These are phyloP conservation scores for Leucopsar rothschildi DNA, from an alignment of 2,113 vertebrate species.

Conservation along the genomic window DNA sequence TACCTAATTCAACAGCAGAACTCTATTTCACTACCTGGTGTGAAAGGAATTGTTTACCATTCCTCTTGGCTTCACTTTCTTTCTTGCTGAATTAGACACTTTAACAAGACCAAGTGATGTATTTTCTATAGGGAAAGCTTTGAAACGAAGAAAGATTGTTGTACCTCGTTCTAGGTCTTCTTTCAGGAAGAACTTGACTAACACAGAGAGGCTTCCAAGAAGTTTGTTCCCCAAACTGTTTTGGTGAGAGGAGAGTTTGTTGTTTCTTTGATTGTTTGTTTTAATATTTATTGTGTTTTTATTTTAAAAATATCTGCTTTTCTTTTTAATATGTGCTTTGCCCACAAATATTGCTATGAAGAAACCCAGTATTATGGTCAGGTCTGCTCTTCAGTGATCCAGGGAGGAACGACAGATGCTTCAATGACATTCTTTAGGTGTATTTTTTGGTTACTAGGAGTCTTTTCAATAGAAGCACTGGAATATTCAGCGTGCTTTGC, in stretches of 20 bases:
- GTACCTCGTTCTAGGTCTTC: neutral
- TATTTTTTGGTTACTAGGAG: neutral
- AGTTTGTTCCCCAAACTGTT: neutral
- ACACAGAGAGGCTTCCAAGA: neutral
- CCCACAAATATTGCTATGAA: neutral
- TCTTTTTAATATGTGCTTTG: neutral
- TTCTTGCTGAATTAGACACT: neutral
- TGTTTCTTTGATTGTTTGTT: neutral
- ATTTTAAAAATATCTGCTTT: neutral
- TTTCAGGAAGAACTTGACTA: neutral
- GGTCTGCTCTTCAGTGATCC: neutral
- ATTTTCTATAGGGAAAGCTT: neutral
- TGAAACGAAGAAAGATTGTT: neutral
- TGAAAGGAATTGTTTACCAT: neutral
- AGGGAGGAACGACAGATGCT: neutral
- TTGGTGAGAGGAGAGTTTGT: neutral
- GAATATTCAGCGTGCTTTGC: neutral
- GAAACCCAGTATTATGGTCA: neutral
- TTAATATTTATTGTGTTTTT: neutral
- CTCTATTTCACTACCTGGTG: neutral
- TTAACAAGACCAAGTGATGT: neutral
- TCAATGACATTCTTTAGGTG: neutral
- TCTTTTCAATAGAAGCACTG: neutral
- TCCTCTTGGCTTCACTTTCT: neutral
- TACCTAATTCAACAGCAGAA: neutral